phyloP scores from a whole-genome alignment of 1,140 invertebrate species.

The Paralvinella palmiformis region DNA sequence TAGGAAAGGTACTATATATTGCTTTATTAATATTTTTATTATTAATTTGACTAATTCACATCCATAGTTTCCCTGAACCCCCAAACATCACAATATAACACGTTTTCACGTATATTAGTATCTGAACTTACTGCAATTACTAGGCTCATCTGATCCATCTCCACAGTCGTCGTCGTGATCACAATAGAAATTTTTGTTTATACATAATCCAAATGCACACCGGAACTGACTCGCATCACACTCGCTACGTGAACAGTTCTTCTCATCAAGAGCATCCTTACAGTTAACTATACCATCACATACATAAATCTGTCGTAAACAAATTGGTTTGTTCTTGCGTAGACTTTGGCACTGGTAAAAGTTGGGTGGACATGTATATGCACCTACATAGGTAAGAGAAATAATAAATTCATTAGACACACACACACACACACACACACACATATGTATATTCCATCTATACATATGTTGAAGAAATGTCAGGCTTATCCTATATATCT shows the following conservation, averaged over 20 bases:
- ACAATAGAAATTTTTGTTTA: conserved; percentile 81
- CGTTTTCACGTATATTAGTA: not conserved
- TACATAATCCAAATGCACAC: conserved; percentile 75
- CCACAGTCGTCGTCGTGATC: conserved; percentile 78
- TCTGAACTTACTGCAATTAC: not conserved
- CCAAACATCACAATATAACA: not conserved
- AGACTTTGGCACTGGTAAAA: conserved; percentile 65
- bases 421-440: no score
- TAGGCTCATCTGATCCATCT: conserved; percentile 37
- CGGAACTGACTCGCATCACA: conserved; percentile 4
- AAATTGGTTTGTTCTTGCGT: not conserved
- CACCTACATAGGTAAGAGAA: no score
- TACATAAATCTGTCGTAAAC: not conserved
- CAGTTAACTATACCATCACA: conserved; percentile 63
- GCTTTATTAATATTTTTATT: no score
- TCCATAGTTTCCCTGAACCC: no score
- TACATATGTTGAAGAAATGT: no score
- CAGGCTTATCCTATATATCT: no score
- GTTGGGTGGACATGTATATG: conserved; percentile 73
- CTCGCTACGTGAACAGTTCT: conserved; percentile 4
- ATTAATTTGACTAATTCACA: no score
- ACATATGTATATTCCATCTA: no score
- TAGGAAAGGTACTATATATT: no score
- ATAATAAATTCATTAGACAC: no score
- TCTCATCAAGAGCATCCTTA: conserved; percentile 16